phyloP scores from a whole-genome alignment of 2,797 vertebrate species.

The Bovichtus variegatus region DNA sequence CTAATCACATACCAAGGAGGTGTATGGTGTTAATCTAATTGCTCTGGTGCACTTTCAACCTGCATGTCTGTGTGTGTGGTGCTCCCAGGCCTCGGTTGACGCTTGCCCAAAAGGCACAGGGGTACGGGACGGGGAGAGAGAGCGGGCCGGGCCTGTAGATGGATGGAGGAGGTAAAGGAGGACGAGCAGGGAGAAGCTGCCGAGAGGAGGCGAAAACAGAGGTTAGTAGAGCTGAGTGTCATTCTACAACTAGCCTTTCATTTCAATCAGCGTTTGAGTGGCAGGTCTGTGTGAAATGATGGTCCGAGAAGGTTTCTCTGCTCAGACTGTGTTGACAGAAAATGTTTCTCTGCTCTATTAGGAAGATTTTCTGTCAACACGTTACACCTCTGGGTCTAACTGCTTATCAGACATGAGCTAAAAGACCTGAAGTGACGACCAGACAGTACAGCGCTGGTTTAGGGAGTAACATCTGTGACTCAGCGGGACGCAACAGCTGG shows the following conservation, averaged over 20 bases:
- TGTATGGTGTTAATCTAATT: background rate
- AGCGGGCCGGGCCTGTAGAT: slow-evolving; percentile 16
- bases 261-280: slow-evolving; percentile 18
- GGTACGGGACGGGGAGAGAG: background rate
- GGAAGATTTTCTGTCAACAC: slow-evolving; percentile 19
- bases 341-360: slow-evolving; percentile 12
- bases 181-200: slow-evolving; percentile 9
- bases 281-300: slow-evolving; percentile 1
- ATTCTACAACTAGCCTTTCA: slow-evolving; percentile 47
- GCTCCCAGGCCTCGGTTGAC: slow-evolving; percentile 55
- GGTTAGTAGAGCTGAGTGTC: slow-evolving; percentile 50
- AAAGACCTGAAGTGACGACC: background rate
- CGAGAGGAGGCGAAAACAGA: slow-evolving; percentile 8
- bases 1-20: background rate
- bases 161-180: slow-evolving; percentile 48
- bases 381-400: background rate
- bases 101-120: slow-evolving; percentile 7
- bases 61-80: slow-evolving; percentile 14
- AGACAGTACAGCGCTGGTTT: background rate
- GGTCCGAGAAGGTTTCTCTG: background rate
- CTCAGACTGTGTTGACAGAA: background rate
- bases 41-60: background rate
- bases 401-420: background rate
- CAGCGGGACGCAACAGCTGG: background rate
- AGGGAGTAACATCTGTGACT: background rate